phyloP scores from a whole-genome alignment of 2,888 invertebrate genomes.

The Xiphydria camelus region DNA sequence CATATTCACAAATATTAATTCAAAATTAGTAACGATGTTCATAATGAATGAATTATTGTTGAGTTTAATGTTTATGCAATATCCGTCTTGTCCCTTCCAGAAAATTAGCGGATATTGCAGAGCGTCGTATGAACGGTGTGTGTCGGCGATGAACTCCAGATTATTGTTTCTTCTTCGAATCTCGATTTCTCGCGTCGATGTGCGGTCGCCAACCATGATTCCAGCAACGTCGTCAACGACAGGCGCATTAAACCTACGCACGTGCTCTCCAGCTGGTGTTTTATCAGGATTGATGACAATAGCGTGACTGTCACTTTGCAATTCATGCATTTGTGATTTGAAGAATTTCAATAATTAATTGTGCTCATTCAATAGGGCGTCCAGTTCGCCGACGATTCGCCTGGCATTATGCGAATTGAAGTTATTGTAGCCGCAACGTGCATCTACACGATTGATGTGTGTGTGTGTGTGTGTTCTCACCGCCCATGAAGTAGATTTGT shows the following conservation, averaged over 20 bases:
- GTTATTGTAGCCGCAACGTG: slow-evolving; percentile 1
- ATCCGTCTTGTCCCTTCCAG: slow-evolving; percentile 31
- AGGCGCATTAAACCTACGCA: slow-evolving; percentile 48
- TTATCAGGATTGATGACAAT: slow-evolving; percentile 38
- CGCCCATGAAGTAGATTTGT: slow-evolving; percentile 33
- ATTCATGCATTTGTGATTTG: slow-evolving; percentile 40
- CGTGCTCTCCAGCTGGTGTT: slow-evolving; percentile 42
- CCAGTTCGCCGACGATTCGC: slow-evolving; percentile 29
- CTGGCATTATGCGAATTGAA: slow-evolving; percentile 27
- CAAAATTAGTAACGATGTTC: slow-evolving; percentile 15
- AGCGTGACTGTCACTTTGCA: slow-evolving; percentile 36
- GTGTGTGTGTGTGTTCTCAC: too few relatives aligned
- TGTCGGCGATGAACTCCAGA: slow-evolving; percentile 24
- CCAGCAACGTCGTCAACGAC: slow-evolving; percentile 37
- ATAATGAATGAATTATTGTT: neutral
- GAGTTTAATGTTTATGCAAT: slow-evolving; percentile 25
- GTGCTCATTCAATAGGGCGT: slow-evolving; percentile 35
- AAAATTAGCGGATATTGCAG: slow-evolving; percentile 39
- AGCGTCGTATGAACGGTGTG: slow-evolving; percentile 26
- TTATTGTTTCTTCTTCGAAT: slow-evolving; percentile 31
- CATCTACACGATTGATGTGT: neutral
- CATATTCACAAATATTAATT: slow-evolving; percentile 12
- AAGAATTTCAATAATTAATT: slow-evolving; percentile 42
- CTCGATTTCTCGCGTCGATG: slow-evolving; percentile 27
- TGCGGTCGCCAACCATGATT: slow-evolving; percentile 37